Base-by-base conservation (phyloP, 2,888 invertebrate genomes). In the Torymus aiolomorphi region DNA sequence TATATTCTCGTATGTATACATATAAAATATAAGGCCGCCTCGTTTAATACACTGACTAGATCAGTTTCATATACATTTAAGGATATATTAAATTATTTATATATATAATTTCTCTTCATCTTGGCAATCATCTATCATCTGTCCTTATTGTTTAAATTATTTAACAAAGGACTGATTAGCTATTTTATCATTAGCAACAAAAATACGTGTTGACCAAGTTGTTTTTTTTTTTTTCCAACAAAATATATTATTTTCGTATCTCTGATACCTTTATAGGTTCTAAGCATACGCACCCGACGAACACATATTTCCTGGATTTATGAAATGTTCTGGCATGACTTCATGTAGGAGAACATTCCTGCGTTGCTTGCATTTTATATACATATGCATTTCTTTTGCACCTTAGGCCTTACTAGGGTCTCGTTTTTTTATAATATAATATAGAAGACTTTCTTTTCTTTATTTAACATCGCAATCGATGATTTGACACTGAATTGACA, bases 1-100 rank as follows among this genome's bases (percentile, higher is more conserved):
- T 81, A 69, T 82, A 69, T 67, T 63, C 54, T 56, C 56, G 57
- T 49, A 51, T 69, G 76, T 84, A 79, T 85, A 88, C 87, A 87
- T 90, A 89, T 84, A 89, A 89, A 90, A 90, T 89, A 90, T 90
- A 90, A 90, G 90, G 90, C 90, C 90, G 90, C 90, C 90, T 88
- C 88, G 87, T 88, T 80, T 88, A 88, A 88, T 90, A 89, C 89
- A 90, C 89, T 89, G 90, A 90, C 90, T 90, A 90, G 90, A 90
- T 89, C 89, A 90, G 87, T 87, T 88, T 86, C 85, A 86, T 85
- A 84, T 84, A 85, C 84, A 85, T 82, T 65, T 75, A 78, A 74
- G 76, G 54, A 65, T 76, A 71, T 73, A 76, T 73, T 76, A 73
- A 82, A 62, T 71, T 72, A 63, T 76, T 65, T 74, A 78, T 79